phyloP scores from a whole-genome alignment of 2,888 invertebrate genomes.

The Polydrusus tereticollis region DNA sequence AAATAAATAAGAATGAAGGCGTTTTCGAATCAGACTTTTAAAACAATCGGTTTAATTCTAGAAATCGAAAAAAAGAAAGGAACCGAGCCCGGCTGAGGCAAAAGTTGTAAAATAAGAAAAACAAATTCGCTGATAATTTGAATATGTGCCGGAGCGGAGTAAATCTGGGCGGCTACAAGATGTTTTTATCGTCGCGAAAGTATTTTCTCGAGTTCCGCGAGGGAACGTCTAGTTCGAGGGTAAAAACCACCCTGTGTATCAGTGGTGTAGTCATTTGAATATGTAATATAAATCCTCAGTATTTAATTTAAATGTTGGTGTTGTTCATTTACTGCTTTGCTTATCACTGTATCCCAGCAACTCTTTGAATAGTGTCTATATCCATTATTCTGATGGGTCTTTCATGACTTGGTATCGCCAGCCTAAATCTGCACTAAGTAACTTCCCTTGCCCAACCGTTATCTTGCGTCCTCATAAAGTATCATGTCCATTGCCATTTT shows the following conservation, averaged over 20 bases:
- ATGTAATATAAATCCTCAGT: not conserved
- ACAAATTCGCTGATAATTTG: slow-evolving; percentile 70
- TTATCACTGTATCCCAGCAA: too few relatives aligned
- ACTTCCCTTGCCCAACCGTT: too few relatives aligned
- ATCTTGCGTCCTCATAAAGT: too few relatives aligned
- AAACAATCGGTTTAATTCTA: slow-evolving; percentile 28
- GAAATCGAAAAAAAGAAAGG: slow-evolving; percentile 31
- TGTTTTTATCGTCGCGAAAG: slow-evolving; percentile 67
- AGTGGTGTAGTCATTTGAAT: slow-evolving; percentile 18
- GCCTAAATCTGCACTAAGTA: too few relatives aligned
- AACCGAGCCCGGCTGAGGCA: slow-evolving; percentile 28
- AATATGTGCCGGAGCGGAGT: slow-evolving; percentile 69
- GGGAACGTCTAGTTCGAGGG: slow-evolving; percentile 52
- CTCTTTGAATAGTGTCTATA: too few relatives aligned
- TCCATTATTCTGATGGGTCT: too few relatives aligned
- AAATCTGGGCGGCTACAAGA: slow-evolving; percentile 69
- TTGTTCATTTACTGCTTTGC: too few relatives aligned
- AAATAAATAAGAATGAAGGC: not conserved
- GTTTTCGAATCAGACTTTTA: slow-evolving; percentile 16
- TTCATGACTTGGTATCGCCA: too few relatives aligned
- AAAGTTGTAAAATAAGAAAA: slow-evolving; percentile 66
- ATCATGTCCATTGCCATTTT: too few relatives aligned
- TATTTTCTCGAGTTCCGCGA: slow-evolving; percentile 64
- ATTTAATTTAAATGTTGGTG: not conserved
- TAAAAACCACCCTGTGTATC: slow-evolving; percentile 29